Evolutionary conservation across 2,113 vertebrate genomes (phyloP), one percentile per base, ranked within the genome.

Genomic region (Misgurnus anguillicaudatus): DNA sequence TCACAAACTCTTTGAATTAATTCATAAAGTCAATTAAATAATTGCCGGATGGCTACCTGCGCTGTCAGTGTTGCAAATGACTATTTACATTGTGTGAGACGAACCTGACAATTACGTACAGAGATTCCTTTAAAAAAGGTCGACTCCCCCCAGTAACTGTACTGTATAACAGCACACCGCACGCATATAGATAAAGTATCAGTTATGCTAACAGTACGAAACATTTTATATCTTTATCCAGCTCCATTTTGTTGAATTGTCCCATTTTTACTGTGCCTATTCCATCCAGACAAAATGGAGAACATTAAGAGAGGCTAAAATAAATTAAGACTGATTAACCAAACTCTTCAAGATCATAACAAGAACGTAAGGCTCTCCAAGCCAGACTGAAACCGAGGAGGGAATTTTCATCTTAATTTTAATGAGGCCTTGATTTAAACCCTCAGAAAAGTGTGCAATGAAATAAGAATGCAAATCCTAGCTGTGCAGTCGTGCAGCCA

Each of bases 201-300:
- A 68, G 82, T 65, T 36, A 73, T 80, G 78, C 76, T 86, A 75
- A 71, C 86, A 86, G 83, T 76, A 65, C 85, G 66, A 86, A 77
- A 82, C 85, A 77, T 73, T 71, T 21, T 31, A n/a, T 51, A 60
- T 83, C 85, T 88, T 88, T 67, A 88, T 86, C 80, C 81, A 78
- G 75, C 85, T 88, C 87, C 73, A 86, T 87, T 89, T 84, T 87
- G 74, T 89, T 83, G 80, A 80, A 89, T 82, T 87, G 55, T 51
- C 81, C 57, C 39, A 39, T 87, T 86, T 80, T 86, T 85, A 79
- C 39, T 64, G 66, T 55, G 58, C 75, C 11, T 80, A 51, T 81
- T 78, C 81, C 75, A 57, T 79, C 60, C 67, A 84, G 81, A 83
- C 72, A 86, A 83, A 87, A 85, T 53, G 79, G 55, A 69, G 75